Percentiles rank a stretch among this genome's conserved stretches.
Conservation (phyloP, 2,888 invertebrate genomes). For the Tipula lateralis region DNA sequence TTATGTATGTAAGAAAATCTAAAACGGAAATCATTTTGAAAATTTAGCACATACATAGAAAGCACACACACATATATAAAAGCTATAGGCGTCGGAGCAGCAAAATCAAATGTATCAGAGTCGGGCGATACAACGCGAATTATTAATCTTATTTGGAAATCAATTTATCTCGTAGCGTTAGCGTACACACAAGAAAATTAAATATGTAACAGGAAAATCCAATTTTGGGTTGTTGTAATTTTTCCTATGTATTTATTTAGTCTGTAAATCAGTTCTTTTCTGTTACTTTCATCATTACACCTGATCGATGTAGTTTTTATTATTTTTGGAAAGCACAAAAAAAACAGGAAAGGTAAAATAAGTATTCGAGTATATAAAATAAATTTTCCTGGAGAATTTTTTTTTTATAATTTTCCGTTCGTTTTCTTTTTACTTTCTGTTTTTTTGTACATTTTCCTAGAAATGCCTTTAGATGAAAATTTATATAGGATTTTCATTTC, state of each 20-base stretch:
- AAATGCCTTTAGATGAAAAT: constrained; percentile 19
- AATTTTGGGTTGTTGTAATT: background rate
- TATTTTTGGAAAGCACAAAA: background rate
- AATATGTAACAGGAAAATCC: background rate
- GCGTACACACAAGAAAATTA: background rate
- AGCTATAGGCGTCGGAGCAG: background rate
- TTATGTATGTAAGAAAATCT: background rate
- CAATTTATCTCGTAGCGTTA: background rate
- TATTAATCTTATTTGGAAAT: constrained; percentile 19
- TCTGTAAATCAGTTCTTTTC: background rate
- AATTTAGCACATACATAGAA: background rate
- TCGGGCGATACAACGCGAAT: background rate
- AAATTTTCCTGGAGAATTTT: background rate
- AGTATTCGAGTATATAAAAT: background rate
- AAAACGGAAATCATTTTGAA: background rate
- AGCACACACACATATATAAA: background rate
- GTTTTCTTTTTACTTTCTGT: background rate
- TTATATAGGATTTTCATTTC: constrained; percentile 1
- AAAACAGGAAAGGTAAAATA: background rate
- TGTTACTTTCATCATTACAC: constrained; percentile 24
- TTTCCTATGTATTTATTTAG: background rate
- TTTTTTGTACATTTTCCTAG: background rate
- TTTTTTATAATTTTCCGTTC: constrained; percentile 20
- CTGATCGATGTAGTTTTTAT: constrained; percentile 14
- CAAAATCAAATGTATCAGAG: background rate